Conservation (phyloP, 2,888 invertebrate species). For the Heliconius sara region DNA sequence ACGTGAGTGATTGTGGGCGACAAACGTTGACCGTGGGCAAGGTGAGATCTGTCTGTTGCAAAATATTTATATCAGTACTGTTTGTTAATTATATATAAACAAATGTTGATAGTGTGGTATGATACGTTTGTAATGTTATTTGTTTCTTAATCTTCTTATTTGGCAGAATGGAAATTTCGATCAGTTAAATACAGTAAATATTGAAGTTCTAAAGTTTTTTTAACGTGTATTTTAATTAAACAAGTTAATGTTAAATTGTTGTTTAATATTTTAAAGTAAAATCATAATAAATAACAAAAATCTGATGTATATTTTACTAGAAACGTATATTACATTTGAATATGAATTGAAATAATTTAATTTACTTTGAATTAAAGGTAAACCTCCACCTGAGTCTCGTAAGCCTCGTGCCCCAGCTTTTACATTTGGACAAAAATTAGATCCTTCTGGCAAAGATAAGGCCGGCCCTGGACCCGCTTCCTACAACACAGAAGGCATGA, state of each 20-base stretch:
- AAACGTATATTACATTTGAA: neutral
- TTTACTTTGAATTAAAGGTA: constrained; percentile 80
- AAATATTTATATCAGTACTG: neutral
- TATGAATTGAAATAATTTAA: neutral
- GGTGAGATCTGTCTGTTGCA: constrained; percentile 60
- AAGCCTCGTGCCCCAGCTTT: constrained; percentile 91
- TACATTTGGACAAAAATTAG: constrained; percentile 89
- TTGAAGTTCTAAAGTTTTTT: neutral
- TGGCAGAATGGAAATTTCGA: neutral
- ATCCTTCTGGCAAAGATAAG: constrained; percentile 79
- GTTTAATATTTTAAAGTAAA: neutral
- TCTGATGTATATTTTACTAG: neutral
- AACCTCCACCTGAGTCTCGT: constrained; percentile 90
- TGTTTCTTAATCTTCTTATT: neutral
- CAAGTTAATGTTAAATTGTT: neutral
- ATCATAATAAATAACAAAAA: neutral
- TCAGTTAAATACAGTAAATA: neutral
- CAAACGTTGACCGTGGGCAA: constrained; percentile 71
- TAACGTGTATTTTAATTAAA: neutral
- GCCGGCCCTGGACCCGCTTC: constrained; percentile 95
- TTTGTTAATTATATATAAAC: neutral
- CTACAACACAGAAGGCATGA: constrained; percentile 93
- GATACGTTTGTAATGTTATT: neutral
- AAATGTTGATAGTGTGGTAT: neutral
- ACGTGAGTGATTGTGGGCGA: constrained; percentile 58